These are phyloP conservation scores for Colletes collaris DNA, from an alignment of 2,888 invertebrate genomes.

Conservation along the genomic window DNA sequence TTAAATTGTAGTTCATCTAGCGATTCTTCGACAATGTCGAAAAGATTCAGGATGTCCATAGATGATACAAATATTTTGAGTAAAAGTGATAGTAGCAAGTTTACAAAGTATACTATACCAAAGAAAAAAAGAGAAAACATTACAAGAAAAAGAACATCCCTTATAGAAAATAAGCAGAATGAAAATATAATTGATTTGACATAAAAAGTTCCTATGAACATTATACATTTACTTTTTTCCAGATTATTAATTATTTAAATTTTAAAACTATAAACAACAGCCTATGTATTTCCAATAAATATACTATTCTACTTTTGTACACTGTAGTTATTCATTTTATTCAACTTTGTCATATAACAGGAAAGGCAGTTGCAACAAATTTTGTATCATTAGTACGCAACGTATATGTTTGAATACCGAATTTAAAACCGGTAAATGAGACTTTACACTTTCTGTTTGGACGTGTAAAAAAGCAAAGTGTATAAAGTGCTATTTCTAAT, in stretches of 20 bases:
- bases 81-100: conserved; percentile 1
- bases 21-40: conserved; percentile 5
- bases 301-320: conserved; percentile 35
- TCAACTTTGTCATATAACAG: conserved; percentile 20
- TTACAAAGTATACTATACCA: conserved; percentile 4
- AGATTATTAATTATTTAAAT: conserved; percentile 16
- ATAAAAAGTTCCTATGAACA: conserved; percentile 8
- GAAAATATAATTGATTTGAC: conserved; percentile 39
- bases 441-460: conserved; percentile 83
- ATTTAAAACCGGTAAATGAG: conserved; percentile 77
- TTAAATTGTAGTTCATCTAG: neutral
- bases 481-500: conserved; percentile 85
- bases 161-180: neutral
- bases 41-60: conserved; percentile 5
- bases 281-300: conserved; percentile 6
- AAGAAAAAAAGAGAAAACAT: conserved; percentile 23
- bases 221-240: conserved; percentile 4
- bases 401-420: conserved; percentile 82
- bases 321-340: conserved; percentile 1
- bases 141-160: neutral
- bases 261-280: neutral
- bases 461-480: conserved; percentile 84
- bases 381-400: conserved; percentile 71
- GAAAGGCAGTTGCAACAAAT: conserved; percentile 79
- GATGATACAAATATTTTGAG: neutral